A percentile compares a stretch with the other conserved stretches of the same genome.
Conservation (phyloP, 2,888 invertebrate genomes). For the Arctia plantaginis region DNA sequence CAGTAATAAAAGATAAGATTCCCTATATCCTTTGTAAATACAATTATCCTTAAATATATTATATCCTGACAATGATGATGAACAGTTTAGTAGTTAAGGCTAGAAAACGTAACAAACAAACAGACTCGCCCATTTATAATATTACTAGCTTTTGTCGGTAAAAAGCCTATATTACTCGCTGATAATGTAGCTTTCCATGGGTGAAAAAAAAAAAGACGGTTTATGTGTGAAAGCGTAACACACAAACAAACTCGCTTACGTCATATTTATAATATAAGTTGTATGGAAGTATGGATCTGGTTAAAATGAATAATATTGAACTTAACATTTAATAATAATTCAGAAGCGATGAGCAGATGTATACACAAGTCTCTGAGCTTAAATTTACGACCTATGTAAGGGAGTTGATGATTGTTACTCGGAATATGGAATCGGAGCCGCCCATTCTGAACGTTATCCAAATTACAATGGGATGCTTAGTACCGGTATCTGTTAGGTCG, state of each 20-base stretch:
- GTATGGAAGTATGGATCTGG: too few species aligned
- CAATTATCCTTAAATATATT: too few species aligned
- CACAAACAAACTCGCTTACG: too few species aligned
- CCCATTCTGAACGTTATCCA: background rate
- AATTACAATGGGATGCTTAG: background rate
- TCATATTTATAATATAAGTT: too few species aligned
- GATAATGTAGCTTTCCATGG: too few species aligned
- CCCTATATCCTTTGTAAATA: too few species aligned
- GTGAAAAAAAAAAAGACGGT: too few species aligned
- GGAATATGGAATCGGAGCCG: background rate
- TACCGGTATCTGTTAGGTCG: too few species aligned
- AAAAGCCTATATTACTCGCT: too few species aligned
- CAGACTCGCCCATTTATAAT: background rate
- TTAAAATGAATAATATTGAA: constrained; percentile 1
- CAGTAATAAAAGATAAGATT: background rate
- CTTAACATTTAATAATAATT: constrained; percentile 3
- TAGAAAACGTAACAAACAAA: background rate
- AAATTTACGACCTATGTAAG: background rate
- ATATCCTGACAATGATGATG: background rate
- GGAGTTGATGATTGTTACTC: background rate
- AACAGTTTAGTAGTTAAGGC: background rate
- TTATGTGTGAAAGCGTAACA: too few species aligned
- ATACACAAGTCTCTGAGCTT: background rate
- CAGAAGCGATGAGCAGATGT: background rate
- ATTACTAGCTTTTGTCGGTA: too few species aligned